Base-by-base conservation (phyloP, 2,113 vertebrate genomes). In the Nothobranchius furzeri region DNA sequence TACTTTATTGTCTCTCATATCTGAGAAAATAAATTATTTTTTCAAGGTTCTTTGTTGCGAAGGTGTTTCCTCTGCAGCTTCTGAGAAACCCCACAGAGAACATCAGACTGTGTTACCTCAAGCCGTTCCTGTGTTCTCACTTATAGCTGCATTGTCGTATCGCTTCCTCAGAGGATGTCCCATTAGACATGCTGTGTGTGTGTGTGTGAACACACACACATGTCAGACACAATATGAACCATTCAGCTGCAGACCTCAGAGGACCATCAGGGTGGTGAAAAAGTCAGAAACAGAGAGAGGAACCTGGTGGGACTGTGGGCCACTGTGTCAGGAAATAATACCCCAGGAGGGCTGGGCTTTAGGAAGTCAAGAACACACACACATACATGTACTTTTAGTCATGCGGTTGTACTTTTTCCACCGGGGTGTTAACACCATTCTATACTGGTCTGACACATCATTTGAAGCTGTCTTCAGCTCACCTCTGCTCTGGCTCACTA, bases 141-240 rank as follows among this genome's bases (percentile, higher is more conserved):
- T 74, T 24, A 63, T 43, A 49, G 64, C 64, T 57, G 65, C 55
- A 78, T 83, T 84, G 72, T 84, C 80, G 69, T 50, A 46, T 48
- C 2, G 56, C 68, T 90, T 91, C 89, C 89, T 89, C 65, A 82
- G 64, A 90, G 89, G 89, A 90, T 89, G 75, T 86, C 58, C 64
- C 64, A 77, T 75, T 54, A 81, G 78, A 70, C 77, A 60, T 50
- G 49, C 70, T 83, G 79, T 79, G 63, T 87, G 73, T 65, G 37
- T 54, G 30, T 20, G 15, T 7, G 15, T 15, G 60, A 40, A 56
- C 58, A 50, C 13, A 56, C 13, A 56, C 20, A 54, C 9, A 74
- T 0, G 5, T 7, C 64, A 64, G 42, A 61, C 35, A 46, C 55
- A 70, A 12, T 42, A 13, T 42, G 2, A 42, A 2, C 35, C 3